A percentile compares a stretch with the other conserved stretches of the same genome.
phyloP scores from a whole-genome alignment of 1,140 invertebrate genomes.

The Philopotamus ludificatus region DNA sequence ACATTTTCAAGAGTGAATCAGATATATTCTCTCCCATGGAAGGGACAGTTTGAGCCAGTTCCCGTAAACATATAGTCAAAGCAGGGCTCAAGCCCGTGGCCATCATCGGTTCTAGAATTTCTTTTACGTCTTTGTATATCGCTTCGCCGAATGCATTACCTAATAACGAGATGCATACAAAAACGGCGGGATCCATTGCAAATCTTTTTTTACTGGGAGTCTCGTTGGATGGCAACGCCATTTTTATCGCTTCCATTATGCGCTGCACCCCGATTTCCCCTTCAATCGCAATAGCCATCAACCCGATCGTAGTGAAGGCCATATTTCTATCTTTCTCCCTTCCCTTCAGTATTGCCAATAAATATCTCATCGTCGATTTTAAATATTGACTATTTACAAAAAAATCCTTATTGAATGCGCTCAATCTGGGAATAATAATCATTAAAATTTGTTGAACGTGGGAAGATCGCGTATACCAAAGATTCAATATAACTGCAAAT shows the following conservation, averaged over 20 bases:
- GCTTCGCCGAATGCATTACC: constrained; percentile 79
- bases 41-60: constrained; percentile 86
- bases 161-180: constrained; percentile 92
- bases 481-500: constrained; percentile 71
- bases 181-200: constrained; percentile 83
- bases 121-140: constrained; percentile 76
- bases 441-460: constrained; percentile 88
- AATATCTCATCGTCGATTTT: constrained; percentile 72
- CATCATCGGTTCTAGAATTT: constrained; percentile 89
- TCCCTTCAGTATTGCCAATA: constrained; percentile 72
- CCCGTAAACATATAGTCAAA: constrained; percentile 85
- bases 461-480: constrained; percentile 69
- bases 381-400: constrained; percentile 82
- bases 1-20: constrained; percentile 84
- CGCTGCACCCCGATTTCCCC: constrained; percentile 76
- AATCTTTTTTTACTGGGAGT: constrained; percentile 69
- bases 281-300: constrained; percentile 88
- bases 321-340: constrained; percentile 80
- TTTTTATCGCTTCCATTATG: constrained; percentile 86
- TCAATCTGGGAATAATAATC: constrained; percentile 88
- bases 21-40: constrained; percentile 87
- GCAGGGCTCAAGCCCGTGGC: constrained; percentile 87
- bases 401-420: constrained; percentile 83
- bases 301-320: constrained; percentile 87
- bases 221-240: constrained; percentile 78